Evolutionary conservation across 2,113 vertebrate species (phyloP).

Genomic region (Corythoichthys haematopterus): DNA sequence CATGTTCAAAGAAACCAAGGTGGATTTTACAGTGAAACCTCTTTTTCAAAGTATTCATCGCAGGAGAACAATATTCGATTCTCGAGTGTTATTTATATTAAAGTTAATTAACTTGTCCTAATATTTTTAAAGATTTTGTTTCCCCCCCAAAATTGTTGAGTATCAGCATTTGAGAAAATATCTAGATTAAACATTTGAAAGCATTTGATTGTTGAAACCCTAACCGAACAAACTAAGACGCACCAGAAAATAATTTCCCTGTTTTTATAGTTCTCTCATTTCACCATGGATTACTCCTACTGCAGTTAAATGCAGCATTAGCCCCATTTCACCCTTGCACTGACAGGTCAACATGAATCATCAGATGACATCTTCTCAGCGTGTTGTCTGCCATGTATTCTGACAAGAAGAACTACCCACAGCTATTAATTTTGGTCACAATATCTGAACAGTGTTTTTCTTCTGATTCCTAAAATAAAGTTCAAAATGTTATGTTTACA

Average conservation of each 20-base stretch:
- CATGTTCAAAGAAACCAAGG: no score
- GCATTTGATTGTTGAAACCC: background rate
- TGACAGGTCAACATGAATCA: slow-evolving; percentile 16
- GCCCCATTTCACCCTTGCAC: slow-evolving; percentile 30
- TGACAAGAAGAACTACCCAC: slow-evolving; percentile 7
- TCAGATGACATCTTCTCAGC: slow-evolving; percentile 29
- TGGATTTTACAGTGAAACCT: no score
- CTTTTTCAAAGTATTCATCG: no score
- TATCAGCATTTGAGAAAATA: no score
- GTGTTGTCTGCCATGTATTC: slow-evolving; percentile 19
- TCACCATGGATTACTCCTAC: slow-evolving; percentile 5
- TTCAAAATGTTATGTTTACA: slow-evolving; percentile 19
- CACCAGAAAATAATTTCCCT: background rate
- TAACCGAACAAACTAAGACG: background rate
- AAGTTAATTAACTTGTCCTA: no score
- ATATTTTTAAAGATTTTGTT: no score
- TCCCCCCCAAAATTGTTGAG: no score
- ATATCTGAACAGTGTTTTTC: slow-evolving; percentile 5
- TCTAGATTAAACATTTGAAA: background rate
- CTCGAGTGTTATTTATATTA: no score
- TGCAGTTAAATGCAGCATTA: slow-evolving; percentile 38
- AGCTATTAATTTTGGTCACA: background rate
- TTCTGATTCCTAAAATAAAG: slow-evolving; percentile 10
- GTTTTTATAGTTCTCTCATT: background rate
- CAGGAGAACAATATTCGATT: no score